A percentile compares a stretch with the other conserved stretches of the same genome.
Conservation (phyloP, 2,888 invertebrate genomes). For the Dione vanillae region DNA sequence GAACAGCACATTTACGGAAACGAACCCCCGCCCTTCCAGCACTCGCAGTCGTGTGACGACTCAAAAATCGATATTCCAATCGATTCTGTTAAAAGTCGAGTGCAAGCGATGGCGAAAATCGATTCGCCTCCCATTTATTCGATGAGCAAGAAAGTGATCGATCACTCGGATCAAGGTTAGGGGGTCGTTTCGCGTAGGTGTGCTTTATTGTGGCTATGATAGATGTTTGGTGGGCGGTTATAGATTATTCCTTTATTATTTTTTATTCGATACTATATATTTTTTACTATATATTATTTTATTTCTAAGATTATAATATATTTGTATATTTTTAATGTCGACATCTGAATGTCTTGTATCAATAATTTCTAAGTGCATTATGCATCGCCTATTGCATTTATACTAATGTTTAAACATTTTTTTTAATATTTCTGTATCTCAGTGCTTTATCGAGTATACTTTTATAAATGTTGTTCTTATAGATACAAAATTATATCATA, state of each 20-base stretch:
- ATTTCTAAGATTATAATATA: too few relatives aligned
- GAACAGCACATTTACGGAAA: conserved; percentile 79
- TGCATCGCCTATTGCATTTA: neutral
- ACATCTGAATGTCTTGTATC: too few relatives aligned
- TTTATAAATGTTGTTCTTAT: too few relatives aligned
- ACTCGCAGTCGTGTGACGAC: conserved; percentile 66
- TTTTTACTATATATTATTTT: too few relatives aligned
- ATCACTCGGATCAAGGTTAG: conserved; percentile 74
- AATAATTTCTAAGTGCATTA: too few relatives aligned
- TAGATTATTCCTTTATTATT: neutral
- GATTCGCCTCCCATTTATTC: conserved; percentile 77
- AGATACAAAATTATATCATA: neutral
- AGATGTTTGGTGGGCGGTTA: conserved; percentile 17
- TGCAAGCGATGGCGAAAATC: conserved; percentile 73
- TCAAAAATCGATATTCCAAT: conserved; percentile 70
- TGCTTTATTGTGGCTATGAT: conserved; percentile 46
- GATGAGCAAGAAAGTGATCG: conserved; percentile 73
- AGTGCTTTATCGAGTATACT: too few relatives aligned
- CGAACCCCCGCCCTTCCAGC: conserved; percentile 63
- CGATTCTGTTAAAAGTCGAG: conserved; percentile 75
- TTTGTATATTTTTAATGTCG: too few relatives aligned
- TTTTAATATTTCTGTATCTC: too few relatives aligned
- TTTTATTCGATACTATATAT: neutral
- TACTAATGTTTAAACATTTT: neutral
- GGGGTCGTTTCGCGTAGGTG: conserved; percentile 58